Evolutionary conservation across 2,113 vertebrate species (phyloP).

Genomic region (Lethenteron camtschaticum): DNA sequence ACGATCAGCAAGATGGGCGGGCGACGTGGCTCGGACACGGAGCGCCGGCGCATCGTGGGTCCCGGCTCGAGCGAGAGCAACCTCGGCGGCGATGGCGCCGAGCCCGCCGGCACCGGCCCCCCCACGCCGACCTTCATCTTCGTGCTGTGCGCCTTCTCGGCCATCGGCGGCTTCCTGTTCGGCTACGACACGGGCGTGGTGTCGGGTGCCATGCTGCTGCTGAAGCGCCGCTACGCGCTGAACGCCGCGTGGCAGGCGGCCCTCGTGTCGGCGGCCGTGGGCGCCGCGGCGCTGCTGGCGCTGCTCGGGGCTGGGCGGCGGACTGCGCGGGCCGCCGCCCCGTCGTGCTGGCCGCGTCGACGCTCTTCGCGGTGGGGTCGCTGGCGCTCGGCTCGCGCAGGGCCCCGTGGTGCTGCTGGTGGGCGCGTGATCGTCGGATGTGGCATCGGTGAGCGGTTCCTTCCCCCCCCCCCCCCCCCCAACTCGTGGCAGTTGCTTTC

Average conservation of each 20-base stretch:
- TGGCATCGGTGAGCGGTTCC: conserved; percentile 52
- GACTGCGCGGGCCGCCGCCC: conserved; percentile 37
- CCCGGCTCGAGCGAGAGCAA: too few relatives aligned
- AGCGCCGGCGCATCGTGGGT: too few relatives aligned
- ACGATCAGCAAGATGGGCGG: too few relatives aligned
- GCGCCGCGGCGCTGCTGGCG: conserved; percentile 56
- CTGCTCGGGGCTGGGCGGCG: conserved; percentile 58
- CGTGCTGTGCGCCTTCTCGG: conserved; percentile 35
- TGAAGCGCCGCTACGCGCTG: conserved; percentile 62
- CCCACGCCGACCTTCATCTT: not conserved
- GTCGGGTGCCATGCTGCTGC: conserved; percentile 73
- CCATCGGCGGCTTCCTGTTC: conserved; percentile 76
- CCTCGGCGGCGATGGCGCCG: too few relatives aligned
- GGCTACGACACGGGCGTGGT: conserved; percentile 94
- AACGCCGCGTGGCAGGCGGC: conserved; percentile 74
- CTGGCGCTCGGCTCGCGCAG: conserved; percentile 30
- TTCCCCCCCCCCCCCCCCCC: not conserved
- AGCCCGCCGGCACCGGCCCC: too few relatives aligned
- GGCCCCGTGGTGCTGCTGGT: conserved; percentile 48
- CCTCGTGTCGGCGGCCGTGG: conserved; percentile 68
- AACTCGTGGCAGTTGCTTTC: not conserved
- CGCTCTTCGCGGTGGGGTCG: conserved; percentile 46
- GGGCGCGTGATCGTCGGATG: conserved; percentile 54
- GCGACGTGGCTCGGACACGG: too few relatives aligned
- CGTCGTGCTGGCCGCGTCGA: conserved; percentile 60